A percentile compares a stretch with the other conserved stretches of the same genome.
phyloP scores from a whole-genome alignment of 2,113 vertebrate species.

The Edolisoma coerulescens region DNA sequence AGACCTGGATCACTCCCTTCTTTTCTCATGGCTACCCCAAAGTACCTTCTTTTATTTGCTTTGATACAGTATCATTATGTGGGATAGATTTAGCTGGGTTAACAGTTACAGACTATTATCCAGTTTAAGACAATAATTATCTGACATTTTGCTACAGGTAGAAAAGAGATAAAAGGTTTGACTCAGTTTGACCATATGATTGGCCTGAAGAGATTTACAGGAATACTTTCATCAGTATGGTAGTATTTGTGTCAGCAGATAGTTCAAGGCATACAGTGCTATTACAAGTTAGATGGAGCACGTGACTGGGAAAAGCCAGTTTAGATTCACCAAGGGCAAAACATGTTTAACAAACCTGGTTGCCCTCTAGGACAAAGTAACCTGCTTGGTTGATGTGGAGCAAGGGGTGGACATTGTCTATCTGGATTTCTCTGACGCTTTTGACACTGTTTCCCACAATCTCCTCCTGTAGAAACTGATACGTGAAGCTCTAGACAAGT shows the following conservation, averaged over 20 bases:
- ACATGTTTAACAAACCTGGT: background rate
- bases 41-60: background rate
- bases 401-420: no score
- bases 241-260: background rate
- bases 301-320: background rate
- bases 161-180: background rate
- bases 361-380: background rate
- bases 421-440: background rate
- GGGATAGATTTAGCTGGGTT: background rate
- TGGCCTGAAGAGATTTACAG: constrained; percentile 8
- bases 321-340: background rate
- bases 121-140: background rate
- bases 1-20: background rate
- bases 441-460: background rate
- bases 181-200: background rate
- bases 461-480: background rate
- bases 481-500: background rate
- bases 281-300: background rate
- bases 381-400: background rate
- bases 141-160: background rate
- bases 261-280: background rate
- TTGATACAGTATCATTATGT: background rate
- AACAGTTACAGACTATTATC: background rate
- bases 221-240: background rate
- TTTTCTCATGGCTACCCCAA: background rate